These are phyloP conservation scores for Drosophila greeni DNA, from an alignment of 2,888 invertebrate genomes.

Conservation along the genomic window DNA sequence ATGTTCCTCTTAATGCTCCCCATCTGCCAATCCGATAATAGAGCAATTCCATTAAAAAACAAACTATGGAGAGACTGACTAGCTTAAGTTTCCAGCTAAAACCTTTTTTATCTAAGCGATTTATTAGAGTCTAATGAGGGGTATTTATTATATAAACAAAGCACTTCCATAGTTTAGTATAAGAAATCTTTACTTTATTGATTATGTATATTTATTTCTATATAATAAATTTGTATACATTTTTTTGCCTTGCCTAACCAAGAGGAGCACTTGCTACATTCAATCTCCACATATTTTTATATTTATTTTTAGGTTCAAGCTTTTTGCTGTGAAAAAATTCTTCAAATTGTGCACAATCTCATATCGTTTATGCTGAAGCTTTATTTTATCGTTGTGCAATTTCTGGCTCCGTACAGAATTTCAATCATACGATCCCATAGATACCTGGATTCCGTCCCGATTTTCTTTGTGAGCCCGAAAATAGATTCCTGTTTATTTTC, in stretches of 20 bases:
- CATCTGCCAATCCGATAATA: background rate
- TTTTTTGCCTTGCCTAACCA: background rate
- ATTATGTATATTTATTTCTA: background rate
- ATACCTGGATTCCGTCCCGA: background rate
- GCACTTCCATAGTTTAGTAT: too few species aligned
- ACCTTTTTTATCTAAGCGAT: too few species aligned
- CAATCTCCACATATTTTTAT: too few species aligned
- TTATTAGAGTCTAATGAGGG: accelerated
- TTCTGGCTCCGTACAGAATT: background rate
- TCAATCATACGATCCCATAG: conserved; percentile 2
- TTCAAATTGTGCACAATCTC: background rate
- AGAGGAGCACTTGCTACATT: too few species aligned
- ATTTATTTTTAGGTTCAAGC: background rate
- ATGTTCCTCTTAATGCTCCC: background rate
- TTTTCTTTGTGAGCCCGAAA: background rate
- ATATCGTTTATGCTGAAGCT: background rate
- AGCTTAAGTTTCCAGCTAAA: background rate
- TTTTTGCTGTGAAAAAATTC: background rate
- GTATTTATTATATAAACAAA: background rate
- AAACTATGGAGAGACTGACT: background rate
- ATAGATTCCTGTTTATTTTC: background rate
- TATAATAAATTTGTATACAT: background rate
- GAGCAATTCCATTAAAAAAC: background rate
- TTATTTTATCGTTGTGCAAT: conserved; percentile 1
- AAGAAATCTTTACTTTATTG: too few species aligned